A percentile compares a stretch with the other conserved stretches of the same genome.
Conservation (phyloP, 2,113 vertebrate species). For the Colaptes auratus region DNA sequence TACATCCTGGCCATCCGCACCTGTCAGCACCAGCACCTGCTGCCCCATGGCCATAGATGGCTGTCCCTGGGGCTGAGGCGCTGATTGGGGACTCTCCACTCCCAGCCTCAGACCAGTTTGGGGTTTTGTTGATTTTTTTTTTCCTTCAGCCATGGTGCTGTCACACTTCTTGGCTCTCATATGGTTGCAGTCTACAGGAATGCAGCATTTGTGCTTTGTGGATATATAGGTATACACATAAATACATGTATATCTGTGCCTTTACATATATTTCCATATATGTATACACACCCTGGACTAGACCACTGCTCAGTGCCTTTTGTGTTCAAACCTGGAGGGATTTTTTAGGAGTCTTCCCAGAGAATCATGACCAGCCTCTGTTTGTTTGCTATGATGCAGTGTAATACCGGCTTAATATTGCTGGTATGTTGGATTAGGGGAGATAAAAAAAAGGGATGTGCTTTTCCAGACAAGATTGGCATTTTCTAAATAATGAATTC, state of each 20-base stretch:
- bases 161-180: slow-evolving; percentile 5
- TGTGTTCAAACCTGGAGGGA: neutral
- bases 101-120: neutral
- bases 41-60: slow-evolving; percentile 83
- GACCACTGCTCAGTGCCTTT: neutral
- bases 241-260: no score
- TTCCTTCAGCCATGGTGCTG: neutral
- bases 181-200: neutral
- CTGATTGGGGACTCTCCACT: slow-evolving; percentile 40
- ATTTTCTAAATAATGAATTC: neutral
- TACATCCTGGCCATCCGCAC: slow-evolving; percentile 79
- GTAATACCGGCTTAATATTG: neutral
- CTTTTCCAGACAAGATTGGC: neutral
- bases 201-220: neutral
- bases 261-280: neutral
- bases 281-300: neutral
- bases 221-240: neutral
- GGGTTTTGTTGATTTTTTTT: neutral
- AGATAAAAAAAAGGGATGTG: neutral
- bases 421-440: neutral
- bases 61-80: slow-evolving; percentile 18
- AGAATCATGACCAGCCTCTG: neutral
- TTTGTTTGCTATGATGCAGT: neutral
- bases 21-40: slow-evolving; percentile 82
- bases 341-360: neutral